These are phyloP conservation scores for Agriopis leucophaearia DNA, from an alignment of 2,888 invertebrate species.

Conservation along the genomic window DNA sequence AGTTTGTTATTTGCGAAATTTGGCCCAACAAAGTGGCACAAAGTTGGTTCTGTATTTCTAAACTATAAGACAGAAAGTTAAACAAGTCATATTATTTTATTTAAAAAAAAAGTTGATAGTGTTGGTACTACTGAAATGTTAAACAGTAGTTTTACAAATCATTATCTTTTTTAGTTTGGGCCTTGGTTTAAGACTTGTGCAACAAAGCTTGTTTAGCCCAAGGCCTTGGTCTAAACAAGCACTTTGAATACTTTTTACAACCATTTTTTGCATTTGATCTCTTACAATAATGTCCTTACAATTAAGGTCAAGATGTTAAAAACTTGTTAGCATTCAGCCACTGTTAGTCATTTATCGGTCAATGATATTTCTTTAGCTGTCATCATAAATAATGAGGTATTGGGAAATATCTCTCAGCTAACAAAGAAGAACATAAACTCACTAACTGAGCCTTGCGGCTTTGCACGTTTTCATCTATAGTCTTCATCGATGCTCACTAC, in stretches of 20 bases:
- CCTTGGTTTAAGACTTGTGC: conserved; percentile 12
- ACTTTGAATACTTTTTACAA: conserved; percentile 11
- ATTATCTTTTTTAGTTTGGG: conserved; percentile 1
- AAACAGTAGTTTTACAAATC: no score
- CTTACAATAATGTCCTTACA: conserved; percentile 21
- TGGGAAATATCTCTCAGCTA: background rate
- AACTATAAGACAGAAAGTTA: no score
- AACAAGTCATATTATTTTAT: no score
- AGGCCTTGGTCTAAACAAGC: conserved; percentile 12
- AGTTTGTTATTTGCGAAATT: no score
- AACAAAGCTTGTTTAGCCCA: no score
- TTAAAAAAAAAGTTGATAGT: no score
- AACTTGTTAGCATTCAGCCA: conserved; percentile 26
- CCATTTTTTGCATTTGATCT: conserved; percentile 18
- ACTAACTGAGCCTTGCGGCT: background rate
- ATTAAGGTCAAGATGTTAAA: conserved; percentile 23
- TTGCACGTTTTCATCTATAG: background rate
- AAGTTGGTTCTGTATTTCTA: no score
- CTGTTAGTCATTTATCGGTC: conserved; percentile 7
- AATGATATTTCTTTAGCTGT: conserved; percentile 12
- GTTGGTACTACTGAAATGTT: no score
- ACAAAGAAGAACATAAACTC: background rate
- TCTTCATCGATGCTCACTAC: no score
- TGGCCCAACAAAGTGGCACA: no score
- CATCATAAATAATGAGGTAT: background rate